Conservation (phyloP, 2,888 invertebrate genomes). For the Myathropa florea region DNA sequence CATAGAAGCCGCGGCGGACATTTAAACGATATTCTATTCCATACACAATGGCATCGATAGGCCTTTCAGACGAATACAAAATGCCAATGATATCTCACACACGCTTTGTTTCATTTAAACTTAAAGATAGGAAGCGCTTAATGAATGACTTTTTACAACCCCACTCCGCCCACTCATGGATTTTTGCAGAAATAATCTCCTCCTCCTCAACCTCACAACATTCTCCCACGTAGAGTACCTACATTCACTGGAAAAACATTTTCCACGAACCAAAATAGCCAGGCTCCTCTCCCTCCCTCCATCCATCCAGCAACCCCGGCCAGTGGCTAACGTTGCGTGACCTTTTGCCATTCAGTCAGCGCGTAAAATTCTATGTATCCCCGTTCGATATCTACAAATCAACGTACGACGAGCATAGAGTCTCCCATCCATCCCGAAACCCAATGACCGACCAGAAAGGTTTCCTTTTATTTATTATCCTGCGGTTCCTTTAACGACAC, state of each 20-base stretch:
- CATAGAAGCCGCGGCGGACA: too few species aligned
- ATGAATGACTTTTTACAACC: too few species aligned
- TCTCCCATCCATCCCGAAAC: slow-evolving; percentile 20
- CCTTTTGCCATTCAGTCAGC: slow-evolving; percentile 26
- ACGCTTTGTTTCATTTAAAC: too few species aligned
- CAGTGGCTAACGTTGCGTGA: slow-evolving; percentile 17
- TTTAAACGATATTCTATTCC: too few species aligned
- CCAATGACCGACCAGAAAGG: slow-evolving; percentile 34
- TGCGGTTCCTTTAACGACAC: slow-evolving; percentile 49
- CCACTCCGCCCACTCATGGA: too few species aligned
- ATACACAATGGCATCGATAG: too few species aligned
- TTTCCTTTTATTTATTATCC: slow-evolving; percentile 47
- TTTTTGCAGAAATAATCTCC: background rate
- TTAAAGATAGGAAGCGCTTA: too few species aligned
- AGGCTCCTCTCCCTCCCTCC: background rate
- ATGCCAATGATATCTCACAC: too few species aligned
- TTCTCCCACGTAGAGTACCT: background rate
- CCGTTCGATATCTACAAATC: slow-evolving; percentile 47
- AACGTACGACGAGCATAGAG: slow-evolving; percentile 3
- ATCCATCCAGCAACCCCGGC: background rate
- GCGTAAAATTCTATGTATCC: slow-evolving; percentile 44
- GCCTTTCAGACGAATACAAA: too few species aligned
- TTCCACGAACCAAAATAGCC: slow-evolving; percentile 8
- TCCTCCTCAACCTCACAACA: too few species aligned
- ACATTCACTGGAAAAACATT: too few species aligned